Percentiles rank a stretch among this genome's conserved stretches.
Conservation (phyloP, 1,140 invertebrate genomes). For the Caenorhabditis briggsae region DNA sequence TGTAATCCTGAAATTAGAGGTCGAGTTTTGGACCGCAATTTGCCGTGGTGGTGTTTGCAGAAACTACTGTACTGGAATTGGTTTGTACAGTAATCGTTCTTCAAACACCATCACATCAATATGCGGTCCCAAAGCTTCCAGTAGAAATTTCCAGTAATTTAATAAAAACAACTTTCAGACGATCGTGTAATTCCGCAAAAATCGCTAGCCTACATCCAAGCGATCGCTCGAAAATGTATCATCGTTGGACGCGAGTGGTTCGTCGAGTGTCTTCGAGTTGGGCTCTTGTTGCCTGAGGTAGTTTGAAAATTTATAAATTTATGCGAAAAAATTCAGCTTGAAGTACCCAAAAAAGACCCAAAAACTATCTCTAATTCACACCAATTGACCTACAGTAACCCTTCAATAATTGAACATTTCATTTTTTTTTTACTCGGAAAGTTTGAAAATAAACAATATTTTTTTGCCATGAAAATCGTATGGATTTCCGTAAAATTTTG, state of each 20-base stretch:
- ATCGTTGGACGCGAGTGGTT: conserved; percentile 15
- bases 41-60: not conserved
- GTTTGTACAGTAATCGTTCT: not conserved
- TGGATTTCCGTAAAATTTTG: too few species aligned
- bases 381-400: not conserved
- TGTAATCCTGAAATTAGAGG: too few species aligned
- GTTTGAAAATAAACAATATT: too few species aligned
- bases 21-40: not conserved
- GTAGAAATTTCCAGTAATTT: not conserved
- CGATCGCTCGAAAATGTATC: conserved; percentile 44
- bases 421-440: too few species aligned
- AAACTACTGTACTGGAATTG: not conserved
- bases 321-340: not conserved
- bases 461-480: too few species aligned
- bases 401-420: too few species aligned
- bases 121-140: too few species aligned
- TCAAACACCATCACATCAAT: too few species aligned
- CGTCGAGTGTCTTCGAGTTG: not conserved
- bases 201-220: conserved; percentile 5
- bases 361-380: too few species aligned
- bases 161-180: not conserved
- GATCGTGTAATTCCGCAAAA: not conserved
- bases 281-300: not conserved
- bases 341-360: not conserved
- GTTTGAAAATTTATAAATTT: too few species aligned